phyloP scores from a whole-genome alignment of 2,888 invertebrate species.

The Mesochorus sp. region DNA sequence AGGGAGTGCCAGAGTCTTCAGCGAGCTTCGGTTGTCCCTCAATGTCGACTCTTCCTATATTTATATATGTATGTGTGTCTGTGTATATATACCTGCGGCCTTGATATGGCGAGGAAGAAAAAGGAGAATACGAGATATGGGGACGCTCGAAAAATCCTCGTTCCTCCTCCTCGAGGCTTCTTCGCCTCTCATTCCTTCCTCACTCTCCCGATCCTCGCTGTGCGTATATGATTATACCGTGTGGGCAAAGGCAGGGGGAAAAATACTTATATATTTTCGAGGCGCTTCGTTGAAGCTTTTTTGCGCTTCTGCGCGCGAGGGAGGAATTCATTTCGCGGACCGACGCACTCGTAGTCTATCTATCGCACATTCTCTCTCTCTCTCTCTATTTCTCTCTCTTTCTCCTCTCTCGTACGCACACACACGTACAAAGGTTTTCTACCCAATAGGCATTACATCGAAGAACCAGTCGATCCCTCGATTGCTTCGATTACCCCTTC shows the following conservation, averaged over 20 bases:
- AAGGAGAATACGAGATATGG: slow-evolving; percentile 1
- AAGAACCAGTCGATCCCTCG: slow-evolving; percentile 67
- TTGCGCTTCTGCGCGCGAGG: slow-evolving; percentile 65
- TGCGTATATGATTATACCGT: background rate
- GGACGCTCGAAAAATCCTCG: slow-evolving; percentile 48
- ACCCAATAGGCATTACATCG: slow-evolving; percentile 35
- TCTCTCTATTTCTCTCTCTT: slow-evolving; percentile 10
- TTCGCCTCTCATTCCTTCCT: slow-evolving; percentile 51
- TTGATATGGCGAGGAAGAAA: background rate
- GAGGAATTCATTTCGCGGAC: slow-evolving; percentile 81
- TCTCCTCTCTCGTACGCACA: background rate
- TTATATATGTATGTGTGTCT: background rate
- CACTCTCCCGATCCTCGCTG: slow-evolving; percentile 15
- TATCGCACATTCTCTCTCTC: slow-evolving; percentile 19
- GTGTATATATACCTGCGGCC: too few species aligned
- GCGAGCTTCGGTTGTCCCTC: slow-evolving; percentile 21
- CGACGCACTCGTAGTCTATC: slow-evolving; percentile 78
- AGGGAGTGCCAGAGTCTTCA: slow-evolving; percentile 53
- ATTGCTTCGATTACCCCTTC: slow-evolving; percentile 80
- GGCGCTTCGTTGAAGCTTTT: slow-evolving; percentile 48
- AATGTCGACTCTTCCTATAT: background rate
- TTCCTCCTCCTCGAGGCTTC: slow-evolving; percentile 58
- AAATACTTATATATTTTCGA: background rate
- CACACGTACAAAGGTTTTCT: background rate
- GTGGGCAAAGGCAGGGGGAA: too few species aligned